These are phyloP conservation scores for Cremastinae sp. DNA, from an alignment of 2,888 invertebrate species.

Conservation along the genomic window DNA sequence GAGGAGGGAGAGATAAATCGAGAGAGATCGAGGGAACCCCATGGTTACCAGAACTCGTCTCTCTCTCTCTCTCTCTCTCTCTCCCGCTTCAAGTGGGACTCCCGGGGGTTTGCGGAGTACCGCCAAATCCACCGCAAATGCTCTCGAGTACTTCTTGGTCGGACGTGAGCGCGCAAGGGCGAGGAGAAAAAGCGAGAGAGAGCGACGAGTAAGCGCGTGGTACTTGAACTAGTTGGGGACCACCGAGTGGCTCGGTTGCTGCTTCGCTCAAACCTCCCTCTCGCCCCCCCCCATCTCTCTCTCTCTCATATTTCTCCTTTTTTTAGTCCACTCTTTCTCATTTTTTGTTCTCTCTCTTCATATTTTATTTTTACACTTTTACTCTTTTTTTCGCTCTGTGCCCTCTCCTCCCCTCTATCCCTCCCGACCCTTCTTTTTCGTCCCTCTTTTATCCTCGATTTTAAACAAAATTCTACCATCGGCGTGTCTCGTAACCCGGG, in stretches of 20 bases:
- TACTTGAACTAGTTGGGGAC: constrained; percentile 80
- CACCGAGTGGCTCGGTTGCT: constrained; percentile 75
- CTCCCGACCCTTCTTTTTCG: too few species aligned
- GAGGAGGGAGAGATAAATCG: constrained; percentile 34
- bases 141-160: constrained; percentile 79
- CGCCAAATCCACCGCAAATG: constrained; percentile 81
- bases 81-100: constrained; percentile 61
- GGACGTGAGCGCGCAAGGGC: constrained; percentile 79
- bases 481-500: too few species aligned
- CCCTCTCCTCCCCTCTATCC: too few species aligned
- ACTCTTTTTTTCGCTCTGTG: too few species aligned
- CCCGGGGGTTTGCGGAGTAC: constrained; percentile 74
- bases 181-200: constrained; percentile 72
- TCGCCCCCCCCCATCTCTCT: too few species aligned
- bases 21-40: constrained; percentile 64
- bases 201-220: constrained; percentile 70
- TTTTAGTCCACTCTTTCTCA: too few species aligned
- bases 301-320: too few species aligned
- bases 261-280: constrained; percentile 62
- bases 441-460: too few species aligned
- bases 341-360: too few species aligned
- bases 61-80: too few species aligned
- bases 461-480: too few species aligned
- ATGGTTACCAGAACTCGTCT: constrained; percentile 70
- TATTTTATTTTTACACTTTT: too few species aligned